Conservation (phyloP, 2,888 invertebrate genomes). For the Rhodophaea formosa region DNA sequence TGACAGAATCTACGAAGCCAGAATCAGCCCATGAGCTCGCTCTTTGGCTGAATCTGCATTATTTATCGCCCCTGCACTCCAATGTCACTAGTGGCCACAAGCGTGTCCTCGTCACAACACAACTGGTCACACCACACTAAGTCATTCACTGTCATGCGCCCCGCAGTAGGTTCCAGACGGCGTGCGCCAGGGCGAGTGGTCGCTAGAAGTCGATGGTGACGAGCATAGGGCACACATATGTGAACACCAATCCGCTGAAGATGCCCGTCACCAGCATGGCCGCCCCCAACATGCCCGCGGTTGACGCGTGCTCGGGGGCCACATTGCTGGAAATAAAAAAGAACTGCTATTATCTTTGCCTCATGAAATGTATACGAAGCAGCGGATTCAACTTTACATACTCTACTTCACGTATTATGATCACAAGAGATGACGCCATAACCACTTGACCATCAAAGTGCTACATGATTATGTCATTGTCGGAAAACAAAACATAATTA, state of each 20-base stretch:
- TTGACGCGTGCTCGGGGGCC: slow-evolving; percentile 89
- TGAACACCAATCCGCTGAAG: slow-evolving; percentile 88
- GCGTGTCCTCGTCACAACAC: too few relatives aligned
- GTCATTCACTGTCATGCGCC: slow-evolving; percentile 28
- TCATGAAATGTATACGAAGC: too few relatives aligned
- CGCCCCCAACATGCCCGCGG: slow-evolving; percentile 98
- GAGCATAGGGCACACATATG: slow-evolving; percentile 85
- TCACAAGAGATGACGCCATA: neutral
- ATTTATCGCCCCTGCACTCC: too few relatives aligned
- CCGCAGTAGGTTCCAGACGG: slow-evolving; percentile 47
- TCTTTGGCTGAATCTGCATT: too few relatives aligned
- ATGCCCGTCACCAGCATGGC: slow-evolving; percentile 96
- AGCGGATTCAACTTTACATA: too few relatives aligned
- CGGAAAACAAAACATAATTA: too few relatives aligned
- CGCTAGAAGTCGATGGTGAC: slow-evolving; percentile 67
- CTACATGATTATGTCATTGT: too few relatives aligned
- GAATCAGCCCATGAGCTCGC: too few relatives aligned
- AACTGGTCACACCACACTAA: too few relatives aligned
- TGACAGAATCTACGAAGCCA: too few relatives aligned
- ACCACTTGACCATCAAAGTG: too few relatives aligned
- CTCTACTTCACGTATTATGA: neutral
- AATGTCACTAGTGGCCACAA: too few relatives aligned
- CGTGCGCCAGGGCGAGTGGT: slow-evolving; percentile 38
- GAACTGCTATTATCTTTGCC: neutral
- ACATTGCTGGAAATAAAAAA: slow-evolving; percentile 83